These are phyloP conservation scores for Panagrolaimus sp. DNA, from an alignment of 1,140 invertebrate genomes.

Conservation along the genomic window DNA sequence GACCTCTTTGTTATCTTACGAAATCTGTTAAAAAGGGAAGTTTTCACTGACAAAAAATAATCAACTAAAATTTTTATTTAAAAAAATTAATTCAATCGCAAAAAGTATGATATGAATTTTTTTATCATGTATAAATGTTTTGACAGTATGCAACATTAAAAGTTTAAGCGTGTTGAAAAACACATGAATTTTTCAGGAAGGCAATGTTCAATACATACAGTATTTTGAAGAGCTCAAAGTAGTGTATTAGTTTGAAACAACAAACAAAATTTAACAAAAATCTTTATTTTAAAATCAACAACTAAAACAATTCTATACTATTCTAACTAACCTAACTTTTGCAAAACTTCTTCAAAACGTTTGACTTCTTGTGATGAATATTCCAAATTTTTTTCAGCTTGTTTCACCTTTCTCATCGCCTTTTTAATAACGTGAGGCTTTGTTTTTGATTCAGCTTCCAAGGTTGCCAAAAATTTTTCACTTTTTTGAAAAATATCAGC, in stretches of 20 bases:
- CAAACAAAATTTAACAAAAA: constrained; percentile 6
- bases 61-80: neutral
- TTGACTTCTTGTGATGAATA: neutral
- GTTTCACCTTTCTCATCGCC: neutral
- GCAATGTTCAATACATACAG: no score
- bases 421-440: neutral
- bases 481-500: neutral
- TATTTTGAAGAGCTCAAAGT: no score
- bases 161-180: no score
- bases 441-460: neutral
- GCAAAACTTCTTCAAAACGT: neutral
- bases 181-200: no score
- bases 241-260: neutral
- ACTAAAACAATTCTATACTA: constrained; percentile 7
- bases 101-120: neutral
- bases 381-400: neutral
- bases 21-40: no score
- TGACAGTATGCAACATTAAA: no score
- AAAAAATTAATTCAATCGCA: neutral
- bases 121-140: no score
- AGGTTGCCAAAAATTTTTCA: neutral
- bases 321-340: constrained; percentile 3
- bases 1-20: no score
- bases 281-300: neutral
- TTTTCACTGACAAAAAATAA: neutral